Conservation (phyloP, 2,888 invertebrate species). For the Lasioglossum vierecki region DNA sequence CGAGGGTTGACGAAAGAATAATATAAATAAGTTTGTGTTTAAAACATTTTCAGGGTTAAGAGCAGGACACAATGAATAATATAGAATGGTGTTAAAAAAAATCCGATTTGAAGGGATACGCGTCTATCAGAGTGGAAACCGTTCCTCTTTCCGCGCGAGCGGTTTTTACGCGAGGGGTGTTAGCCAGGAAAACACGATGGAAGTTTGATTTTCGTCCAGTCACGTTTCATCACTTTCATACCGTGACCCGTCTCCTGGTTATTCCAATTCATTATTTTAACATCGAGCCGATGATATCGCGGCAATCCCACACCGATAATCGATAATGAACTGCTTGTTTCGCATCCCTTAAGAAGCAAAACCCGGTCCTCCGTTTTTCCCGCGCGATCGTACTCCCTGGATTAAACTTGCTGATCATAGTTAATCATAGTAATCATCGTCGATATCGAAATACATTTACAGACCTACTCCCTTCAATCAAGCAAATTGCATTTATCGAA, state of each 20-base stretch:
- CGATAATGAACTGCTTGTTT: constrained; percentile 54
- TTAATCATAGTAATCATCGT: not conserved
- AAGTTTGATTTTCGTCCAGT: constrained; percentile 72
- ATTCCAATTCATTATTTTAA: constrained; percentile 77
- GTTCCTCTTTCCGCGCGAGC: constrained; percentile 6
- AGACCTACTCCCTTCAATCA: not conserved
- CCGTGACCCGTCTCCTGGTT: constrained; percentile 72
- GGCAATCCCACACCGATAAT: constrained; percentile 67
- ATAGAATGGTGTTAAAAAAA: not conserved
- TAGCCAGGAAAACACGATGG: constrained; percentile 31
- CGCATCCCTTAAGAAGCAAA: not conserved
- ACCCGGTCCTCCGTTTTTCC: not conserved
- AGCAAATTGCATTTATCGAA: not conserved
- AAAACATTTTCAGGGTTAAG: not conserved
- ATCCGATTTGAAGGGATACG: not conserved
- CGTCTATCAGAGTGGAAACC: constrained; percentile 12
- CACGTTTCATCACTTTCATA: constrained; percentile 79
- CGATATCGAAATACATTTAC: not conserved
- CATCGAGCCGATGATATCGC: constrained; percentile 73
- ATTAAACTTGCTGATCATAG: not conserved
- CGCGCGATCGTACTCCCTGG: not conserved
- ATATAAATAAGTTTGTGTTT: not conserved
- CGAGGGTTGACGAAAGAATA: not conserved
- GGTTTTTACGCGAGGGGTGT: constrained; percentile 16
- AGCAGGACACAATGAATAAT: not conserved